Evolutionary conservation across 64 coral and sea anemone genomes (phyloP), one percentile per base, ranked within the genome.

Genomic region (Montipora efflorescens): DNA sequence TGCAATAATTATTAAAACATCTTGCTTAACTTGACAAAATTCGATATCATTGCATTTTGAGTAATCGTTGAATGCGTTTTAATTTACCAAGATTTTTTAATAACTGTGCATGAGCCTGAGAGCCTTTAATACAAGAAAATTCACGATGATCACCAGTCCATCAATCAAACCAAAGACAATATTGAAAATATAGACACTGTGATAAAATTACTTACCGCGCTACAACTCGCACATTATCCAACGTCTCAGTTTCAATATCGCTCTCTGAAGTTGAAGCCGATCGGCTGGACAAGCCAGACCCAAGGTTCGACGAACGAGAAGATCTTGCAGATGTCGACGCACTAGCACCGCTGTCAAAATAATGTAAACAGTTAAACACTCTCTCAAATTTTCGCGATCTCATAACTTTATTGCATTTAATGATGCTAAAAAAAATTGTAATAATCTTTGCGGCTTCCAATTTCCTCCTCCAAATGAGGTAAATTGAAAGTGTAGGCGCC

Each of bases 151-250:
- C 0, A 16, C 2, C 7, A 11, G 53, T 11, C 11, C 53, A 57
- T 57, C 53, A 67, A 80, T 9, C 12, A 50, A 70, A 12, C 18
- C 25, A 36, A 44, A 36, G 22, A 13, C 75, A 18, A 18, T 48
- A 58, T 16, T 13, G 45, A 86, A 36, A 71, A 72, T 48, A 64
- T 86, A 77, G 11, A 78, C 90, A 62, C 46, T 47, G 1, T 19
- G 4, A 6, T 43, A 9, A 14, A n/a, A 61, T 62, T 72, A 77
- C 90, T 48, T 59, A 96, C 95, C 95, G 93, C 53, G 93, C 91
- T 1, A 96, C 95, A 77, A 96, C 95, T 80, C 90, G 66, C 18
- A 96, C 84, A 62, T 90, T 96, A 80, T 96, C 95, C 12, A 62
- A 51, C 9, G 74, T 87, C 16, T 96, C 84, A 67, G 74, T 86